phyloP scores from a whole-genome alignment of 2,888 invertebrate species.

The Sarcophaga caerulescens region DNA sequence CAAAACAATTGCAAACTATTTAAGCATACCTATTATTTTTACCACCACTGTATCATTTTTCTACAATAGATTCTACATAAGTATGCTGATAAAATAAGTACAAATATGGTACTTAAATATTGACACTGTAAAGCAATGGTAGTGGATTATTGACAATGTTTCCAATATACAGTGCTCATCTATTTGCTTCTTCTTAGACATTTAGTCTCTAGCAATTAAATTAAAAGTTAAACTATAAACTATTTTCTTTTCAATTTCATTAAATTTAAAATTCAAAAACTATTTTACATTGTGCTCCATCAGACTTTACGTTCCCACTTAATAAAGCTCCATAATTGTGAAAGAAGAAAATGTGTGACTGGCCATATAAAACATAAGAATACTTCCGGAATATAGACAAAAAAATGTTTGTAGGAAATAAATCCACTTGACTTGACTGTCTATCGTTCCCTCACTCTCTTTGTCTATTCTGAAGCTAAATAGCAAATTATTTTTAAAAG shows the following conservation, averaged over 20 bases:
- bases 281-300: no score
- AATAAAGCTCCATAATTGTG: no score
- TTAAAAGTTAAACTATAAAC: no score
- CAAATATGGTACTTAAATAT: conserved; percentile 13
- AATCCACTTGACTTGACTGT: no score
- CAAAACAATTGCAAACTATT: no score
- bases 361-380: not conserved
- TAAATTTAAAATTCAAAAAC: no score
- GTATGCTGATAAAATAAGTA: not conserved
- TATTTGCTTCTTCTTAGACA: not conserved
- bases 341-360: not conserved
- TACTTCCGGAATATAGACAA: not conserved
- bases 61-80: not conserved
- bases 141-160: not conserved
- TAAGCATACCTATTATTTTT: not conserved
- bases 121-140: not conserved
- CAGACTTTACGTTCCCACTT: no score
- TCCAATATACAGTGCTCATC: not conserved
- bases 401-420: not conserved
- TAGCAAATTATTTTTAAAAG: no score
- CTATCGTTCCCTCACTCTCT: no score
- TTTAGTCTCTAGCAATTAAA: not conserved
- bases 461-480: no score
- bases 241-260: no score
- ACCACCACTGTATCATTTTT: not conserved